Conservation (phyloP, 2,888 invertebrate species). For the Cepaea hortensis region DNA sequence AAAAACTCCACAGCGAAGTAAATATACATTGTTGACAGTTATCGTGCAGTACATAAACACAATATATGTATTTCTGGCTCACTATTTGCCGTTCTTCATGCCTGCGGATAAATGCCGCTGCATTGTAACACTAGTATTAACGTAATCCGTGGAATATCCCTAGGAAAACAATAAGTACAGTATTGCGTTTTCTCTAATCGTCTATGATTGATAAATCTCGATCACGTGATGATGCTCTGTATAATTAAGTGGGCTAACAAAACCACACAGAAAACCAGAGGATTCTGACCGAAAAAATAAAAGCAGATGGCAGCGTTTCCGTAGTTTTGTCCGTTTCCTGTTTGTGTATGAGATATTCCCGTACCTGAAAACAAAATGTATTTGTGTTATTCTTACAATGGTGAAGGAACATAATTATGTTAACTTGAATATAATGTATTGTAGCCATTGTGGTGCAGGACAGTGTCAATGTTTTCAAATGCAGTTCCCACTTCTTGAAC, state of each 20-base stretch:
- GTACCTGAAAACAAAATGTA: slow-evolving; percentile 27
- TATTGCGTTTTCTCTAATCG: not conserved
- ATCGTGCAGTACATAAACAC: too few relatives aligned
- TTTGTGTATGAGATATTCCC: slow-evolving; percentile 40
- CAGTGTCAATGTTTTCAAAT: too few relatives aligned
- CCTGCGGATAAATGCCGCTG: not conserved
- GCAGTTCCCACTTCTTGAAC: too few relatives aligned
- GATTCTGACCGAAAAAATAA: slow-evolving; percentile 40
- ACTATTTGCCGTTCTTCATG: not conserved
- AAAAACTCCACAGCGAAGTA: too few relatives aligned
- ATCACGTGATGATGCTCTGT: slow-evolving; percentile 47
- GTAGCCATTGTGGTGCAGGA: too few relatives aligned
- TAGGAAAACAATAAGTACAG: too few relatives aligned
- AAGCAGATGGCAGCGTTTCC: slow-evolving; percentile 45
- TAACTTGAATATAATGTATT: not conserved
- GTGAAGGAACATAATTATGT: not conserved
- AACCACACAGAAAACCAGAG: slow-evolving; percentile 38
- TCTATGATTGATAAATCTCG: not conserved
- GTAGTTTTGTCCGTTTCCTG: slow-evolving; percentile 37
- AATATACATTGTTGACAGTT: too few relatives aligned
- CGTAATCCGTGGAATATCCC: too few relatives aligned
- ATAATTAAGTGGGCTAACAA: slow-evolving; percentile 38
- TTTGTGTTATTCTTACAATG: not conserved
- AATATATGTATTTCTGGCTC: too few relatives aligned
- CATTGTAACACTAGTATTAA: not conserved